Evolutionary conservation across 2,797 vertebrate genomes (phyloP), one percentile per base, ranked within the genome.

Genomic region (Channallabes apus): DNA sequence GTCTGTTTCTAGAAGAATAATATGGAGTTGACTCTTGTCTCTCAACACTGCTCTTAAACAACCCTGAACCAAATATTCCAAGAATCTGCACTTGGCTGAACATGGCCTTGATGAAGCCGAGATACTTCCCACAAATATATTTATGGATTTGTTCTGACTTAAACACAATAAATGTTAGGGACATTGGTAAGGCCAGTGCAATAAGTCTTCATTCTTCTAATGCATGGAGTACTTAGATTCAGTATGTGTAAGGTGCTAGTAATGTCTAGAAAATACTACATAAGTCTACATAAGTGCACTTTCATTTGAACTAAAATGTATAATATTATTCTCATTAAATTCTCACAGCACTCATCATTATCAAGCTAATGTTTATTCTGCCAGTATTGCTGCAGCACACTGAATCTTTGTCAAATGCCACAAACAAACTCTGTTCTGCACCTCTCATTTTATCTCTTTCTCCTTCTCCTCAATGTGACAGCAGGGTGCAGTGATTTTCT

Each of bases 401-500:
- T 64, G 32, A n/a, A 61, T 64, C 67, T 85, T 65, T 32, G 7
- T 29, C 67, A n/a, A 82, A 80, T 24, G 82, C 77, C 61, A 64
- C 38, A 82, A 87, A 83, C 82, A 86, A 68, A 76, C 77, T 29
- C 72, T 79, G 35, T 83, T 56, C 76, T 38, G 81, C 85, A 67
- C 59, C 61, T 75, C 64, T 69, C 84, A 84, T 56, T 71, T 79
- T 5, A 29, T 80, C 72, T 81, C 29, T 68, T 56, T 83, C 61
- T 68, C 22, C 64, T 51, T 83, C 71, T 75, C 67, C 65, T 73
- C 61, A 85, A 54, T 87, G 73, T 69, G 87, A 85, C 56, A 54
- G 79, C 80, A 88, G 81, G 71, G 69, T 81, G 58, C 83, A 87
- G 84, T 75, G 72, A 89, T 88, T 86, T 89, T 85, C 84, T 88